phyloP scores from a whole-genome alignment of 1,140 invertebrate species.

The Manduca sexta region DNA sequence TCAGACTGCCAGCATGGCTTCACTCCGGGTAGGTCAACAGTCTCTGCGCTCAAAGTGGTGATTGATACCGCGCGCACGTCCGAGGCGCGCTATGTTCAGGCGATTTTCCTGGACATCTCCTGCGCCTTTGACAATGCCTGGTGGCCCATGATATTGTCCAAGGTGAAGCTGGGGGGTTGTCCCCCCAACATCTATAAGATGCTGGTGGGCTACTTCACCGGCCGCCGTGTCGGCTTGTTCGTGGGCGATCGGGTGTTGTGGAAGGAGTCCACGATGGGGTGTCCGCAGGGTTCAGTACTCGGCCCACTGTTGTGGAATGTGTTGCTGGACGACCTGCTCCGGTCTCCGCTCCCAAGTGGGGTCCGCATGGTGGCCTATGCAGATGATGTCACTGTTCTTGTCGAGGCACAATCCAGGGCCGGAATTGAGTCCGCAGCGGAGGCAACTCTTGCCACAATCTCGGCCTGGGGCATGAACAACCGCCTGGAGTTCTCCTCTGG shows the following conservation, averaged over 20 bases:
- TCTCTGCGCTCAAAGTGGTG: conserved; percentile 35
- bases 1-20: conserved; percentile 45
- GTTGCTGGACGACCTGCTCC: conserved; percentile 47
- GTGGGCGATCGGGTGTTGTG: too few relatives aligned
- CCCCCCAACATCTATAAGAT: too few relatives aligned
- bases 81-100: conserved; percentile 29
- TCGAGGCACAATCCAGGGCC: conserved; percentile 25
- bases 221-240: too few relatives aligned
- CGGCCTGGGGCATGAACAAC: background rate
- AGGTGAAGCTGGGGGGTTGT: too few relatives aligned
- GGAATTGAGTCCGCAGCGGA: conserved; percentile 18
- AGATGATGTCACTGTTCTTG: conserved; percentile 41
- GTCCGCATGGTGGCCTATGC: conserved; percentile 36
- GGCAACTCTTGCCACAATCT: too few relatives aligned
- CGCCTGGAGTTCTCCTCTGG: background rate
- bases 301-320: conserved; percentile 61
- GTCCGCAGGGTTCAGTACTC: conserved; percentile 66
- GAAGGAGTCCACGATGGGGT: conserved; percentile 32
- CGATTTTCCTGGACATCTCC: conserved; percentile 55
- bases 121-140: conserved; percentile 36
- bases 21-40: conserved; percentile 38
- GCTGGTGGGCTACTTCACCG: too few relatives aligned
- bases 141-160: too few relatives aligned
- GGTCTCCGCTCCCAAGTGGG: background rate
- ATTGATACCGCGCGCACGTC: conserved; percentile 1